A percentile compares a stretch with the other conserved stretches of the same genome.
Conservation (phyloP, 2,888 invertebrate genomes). For the Petrophora chlorosata region DNA sequence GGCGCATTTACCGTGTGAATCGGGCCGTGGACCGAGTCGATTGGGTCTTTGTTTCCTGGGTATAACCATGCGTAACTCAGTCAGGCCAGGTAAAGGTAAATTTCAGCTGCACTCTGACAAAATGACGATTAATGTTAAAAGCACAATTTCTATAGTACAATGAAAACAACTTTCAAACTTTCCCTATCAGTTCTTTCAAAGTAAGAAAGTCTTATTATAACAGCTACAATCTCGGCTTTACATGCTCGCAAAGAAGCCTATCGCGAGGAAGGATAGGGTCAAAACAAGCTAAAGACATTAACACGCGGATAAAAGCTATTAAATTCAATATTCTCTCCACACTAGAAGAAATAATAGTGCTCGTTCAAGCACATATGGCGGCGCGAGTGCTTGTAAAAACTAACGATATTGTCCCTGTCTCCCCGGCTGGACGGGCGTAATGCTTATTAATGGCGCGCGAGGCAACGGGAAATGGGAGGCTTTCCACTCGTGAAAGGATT, state of each 20-base stretch:
- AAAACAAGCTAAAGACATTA: constrained; percentile 18
- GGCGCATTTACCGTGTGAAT: constrained; percentile 13
- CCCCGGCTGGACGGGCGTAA: constrained; percentile 24
- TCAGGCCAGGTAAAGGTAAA: neutral
- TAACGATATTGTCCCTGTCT: constrained; percentile 32
- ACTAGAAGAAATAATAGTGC: constrained; percentile 19
- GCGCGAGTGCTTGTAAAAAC: constrained; percentile 34
- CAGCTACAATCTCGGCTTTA: constrained; percentile 10
- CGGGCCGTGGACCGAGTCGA: neutral
- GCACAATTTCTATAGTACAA: too few species aligned
- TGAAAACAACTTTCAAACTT: too few species aligned
- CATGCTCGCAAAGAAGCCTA: constrained; percentile 10
- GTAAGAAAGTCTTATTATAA: too few species aligned
- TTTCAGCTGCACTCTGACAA: neutral
- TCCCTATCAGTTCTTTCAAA: too few species aligned
- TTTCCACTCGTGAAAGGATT: constrained; percentile 16
- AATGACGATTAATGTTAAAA: too few species aligned
- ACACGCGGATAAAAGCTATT: constrained; percentile 24
- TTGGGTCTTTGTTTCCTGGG: constrained; percentile 11
- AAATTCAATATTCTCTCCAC: constrained; percentile 25
- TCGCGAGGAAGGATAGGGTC: constrained; percentile 11
- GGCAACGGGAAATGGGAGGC: constrained; percentile 7
- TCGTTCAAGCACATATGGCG: constrained; percentile 25
- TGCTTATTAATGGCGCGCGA: constrained; percentile 28
- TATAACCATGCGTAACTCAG: neutral